These are phyloP conservation scores for Stenurella melanura DNA, from an alignment of 2,888 invertebrate genomes.

Conservation along the genomic window DNA sequence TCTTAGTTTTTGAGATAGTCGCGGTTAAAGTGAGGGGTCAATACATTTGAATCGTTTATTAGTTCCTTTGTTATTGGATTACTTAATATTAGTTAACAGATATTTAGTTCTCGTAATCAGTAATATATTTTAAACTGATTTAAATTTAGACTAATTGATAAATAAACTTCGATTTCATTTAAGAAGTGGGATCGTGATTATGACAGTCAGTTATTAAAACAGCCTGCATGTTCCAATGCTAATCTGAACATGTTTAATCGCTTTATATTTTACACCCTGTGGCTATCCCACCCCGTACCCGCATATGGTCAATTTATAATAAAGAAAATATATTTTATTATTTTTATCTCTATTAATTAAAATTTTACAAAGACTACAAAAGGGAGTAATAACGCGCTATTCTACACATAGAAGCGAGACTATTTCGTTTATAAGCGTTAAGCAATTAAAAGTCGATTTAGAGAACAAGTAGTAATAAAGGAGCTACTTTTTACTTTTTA, in stretches of 20 bases:
- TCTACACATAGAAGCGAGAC: too few relatives aligned
- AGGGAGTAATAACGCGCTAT: background rate
- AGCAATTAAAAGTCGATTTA: too few relatives aligned
- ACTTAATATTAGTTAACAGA: too few relatives aligned
- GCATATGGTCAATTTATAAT: background rate
- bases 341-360: background rate
- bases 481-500: too few relatives aligned
- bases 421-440: too few relatives aligned
- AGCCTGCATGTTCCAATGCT: background rate
- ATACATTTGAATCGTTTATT: too few relatives aligned
- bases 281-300: background rate
- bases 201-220: background rate
- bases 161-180: background rate
- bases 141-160: background rate
- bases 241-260: background rate
- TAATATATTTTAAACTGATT: background rate
- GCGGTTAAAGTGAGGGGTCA: too few relatives aligned
- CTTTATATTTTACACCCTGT: background rate
- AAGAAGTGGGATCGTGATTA: background rate
- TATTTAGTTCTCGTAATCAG: background rate
- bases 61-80: too few relatives aligned
- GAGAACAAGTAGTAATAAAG: too few relatives aligned
- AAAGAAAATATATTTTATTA: background rate
- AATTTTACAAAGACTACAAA: background rate
- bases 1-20: too few relatives aligned